Percentiles rank a stretch among this genome's conserved stretches.
phyloP scores from a whole-genome alignment of 2,797 vertebrate species.

The Hephaestus fuliginosus region DNA sequence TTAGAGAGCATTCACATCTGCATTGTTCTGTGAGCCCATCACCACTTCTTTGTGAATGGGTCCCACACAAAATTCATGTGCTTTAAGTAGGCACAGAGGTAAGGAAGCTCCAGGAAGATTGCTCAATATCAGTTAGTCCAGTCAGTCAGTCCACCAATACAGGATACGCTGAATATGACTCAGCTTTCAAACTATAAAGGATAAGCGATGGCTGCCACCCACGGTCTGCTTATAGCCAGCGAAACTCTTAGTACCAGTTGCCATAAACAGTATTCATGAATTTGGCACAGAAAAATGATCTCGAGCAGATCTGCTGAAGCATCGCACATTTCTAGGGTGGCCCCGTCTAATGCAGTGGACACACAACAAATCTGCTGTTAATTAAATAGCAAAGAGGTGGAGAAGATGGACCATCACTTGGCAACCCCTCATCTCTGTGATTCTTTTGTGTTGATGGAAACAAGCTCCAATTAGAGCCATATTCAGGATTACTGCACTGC shows the following conservation, averaged over 20 bases:
- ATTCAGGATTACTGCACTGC: conserved; percentile 1
- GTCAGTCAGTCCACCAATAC: neutral
- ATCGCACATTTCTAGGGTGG: conserved; percentile 38
- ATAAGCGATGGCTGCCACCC: conserved; percentile 36
- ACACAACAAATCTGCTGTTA: conserved; percentile 48
- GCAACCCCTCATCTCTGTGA: conserved; percentile 41
- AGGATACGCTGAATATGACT: conserved; percentile 9
- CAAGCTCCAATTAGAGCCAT: conserved; percentile 52
- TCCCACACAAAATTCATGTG: neutral
- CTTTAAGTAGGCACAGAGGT: neutral
- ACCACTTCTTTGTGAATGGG: neutral
- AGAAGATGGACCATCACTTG: conserved; percentile 35
- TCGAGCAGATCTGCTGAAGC: conserved; percentile 55
- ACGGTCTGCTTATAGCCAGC: conserved; percentile 28
- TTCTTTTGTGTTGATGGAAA: conserved; percentile 49
- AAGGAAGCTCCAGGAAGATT: neutral
- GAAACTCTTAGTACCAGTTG: conserved; percentile 28
- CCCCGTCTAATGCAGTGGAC: conserved; percentile 23
- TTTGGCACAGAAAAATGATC: conserved; percentile 54
- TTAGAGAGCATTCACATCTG: neutral
- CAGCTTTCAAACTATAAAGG: conserved; percentile 24
- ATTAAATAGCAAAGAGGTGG: conserved; percentile 54
- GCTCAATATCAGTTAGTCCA: neutral
- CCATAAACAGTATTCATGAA: conserved; percentile 35
- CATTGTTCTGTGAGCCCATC: neutral